phyloP scores from a whole-genome alignment of 2,888 invertebrate species.

The Mongoloraphidia duomilia region DNA sequence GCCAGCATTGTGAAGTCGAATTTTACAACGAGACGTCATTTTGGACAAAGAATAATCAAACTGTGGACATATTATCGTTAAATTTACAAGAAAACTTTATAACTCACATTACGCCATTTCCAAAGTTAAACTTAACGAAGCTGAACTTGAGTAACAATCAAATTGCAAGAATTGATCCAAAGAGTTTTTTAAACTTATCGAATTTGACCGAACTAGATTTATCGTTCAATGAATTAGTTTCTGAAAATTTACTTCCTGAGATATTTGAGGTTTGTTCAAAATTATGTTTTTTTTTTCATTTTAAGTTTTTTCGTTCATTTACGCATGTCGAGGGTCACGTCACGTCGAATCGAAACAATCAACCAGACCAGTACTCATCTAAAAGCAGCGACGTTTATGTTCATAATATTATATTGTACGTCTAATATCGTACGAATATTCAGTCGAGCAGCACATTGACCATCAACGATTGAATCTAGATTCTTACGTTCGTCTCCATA shows the following conservation, averaged over 20 bases:
- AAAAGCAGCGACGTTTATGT: too few species aligned
- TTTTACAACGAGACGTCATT: constrained; percentile 1
- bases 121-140: constrained; percentile 33
- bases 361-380: too few species aligned
- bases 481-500: too few species aligned
- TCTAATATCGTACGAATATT: too few species aligned
- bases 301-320: too few species aligned
- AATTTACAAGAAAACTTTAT: constrained; percentile 35
- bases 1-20: not conserved
- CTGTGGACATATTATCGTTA: not conserved
- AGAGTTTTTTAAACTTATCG: constrained; percentile 47
- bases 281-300: constrained; percentile 3
- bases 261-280: constrained; percentile 46
- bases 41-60: constrained; percentile 1
- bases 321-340: too few species aligned
- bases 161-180: constrained; percentile 44
- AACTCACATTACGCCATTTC: constrained; percentile 36
- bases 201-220: constrained; percentile 49
- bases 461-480: too few species aligned
- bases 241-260: constrained; percentile 42
- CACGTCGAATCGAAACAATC: too few species aligned
- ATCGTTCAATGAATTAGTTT: constrained; percentile 50
- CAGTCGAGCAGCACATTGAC: too few species aligned
- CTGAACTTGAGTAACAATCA: constrained; percentile 48
- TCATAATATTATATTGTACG: too few species aligned